Conservation (phyloP, 2,888 invertebrate species). For the Cordylochernes scorpioides region DNA sequence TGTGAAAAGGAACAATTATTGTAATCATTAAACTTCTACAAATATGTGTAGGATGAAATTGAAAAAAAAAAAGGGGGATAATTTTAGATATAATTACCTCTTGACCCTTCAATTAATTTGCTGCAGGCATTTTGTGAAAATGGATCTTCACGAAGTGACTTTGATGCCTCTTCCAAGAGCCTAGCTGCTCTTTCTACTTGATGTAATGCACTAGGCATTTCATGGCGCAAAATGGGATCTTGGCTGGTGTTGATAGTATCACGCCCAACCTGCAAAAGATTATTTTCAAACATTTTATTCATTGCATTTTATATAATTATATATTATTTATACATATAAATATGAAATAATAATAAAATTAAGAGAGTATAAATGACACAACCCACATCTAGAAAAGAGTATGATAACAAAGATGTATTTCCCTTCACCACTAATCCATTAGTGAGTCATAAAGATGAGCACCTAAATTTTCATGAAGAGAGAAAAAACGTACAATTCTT, state of each 20-base stretch:
- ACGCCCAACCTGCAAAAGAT: constrained; percentile 47
- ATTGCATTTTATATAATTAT: no score
- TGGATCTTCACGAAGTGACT: constrained; percentile 72
- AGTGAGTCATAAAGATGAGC: no score
- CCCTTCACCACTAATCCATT: no score
- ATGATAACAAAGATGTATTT: no score
- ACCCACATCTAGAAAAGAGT: no score
- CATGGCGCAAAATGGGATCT: constrained; percentile 76
- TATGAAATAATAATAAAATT: no score
- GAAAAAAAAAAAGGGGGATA: not conserved
- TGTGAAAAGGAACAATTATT: no score
- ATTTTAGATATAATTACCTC: constrained; percentile 25
- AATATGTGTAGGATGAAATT: not conserved
- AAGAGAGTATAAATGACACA: no score
- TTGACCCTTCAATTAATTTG: constrained; percentile 70
- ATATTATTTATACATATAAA: no score
- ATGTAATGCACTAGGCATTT: constrained; percentile 85
- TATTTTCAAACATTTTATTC: no score
- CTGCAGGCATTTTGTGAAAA: constrained; percentile 83
- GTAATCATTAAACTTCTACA: not conserved
- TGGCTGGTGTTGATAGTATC: constrained; percentile 95
- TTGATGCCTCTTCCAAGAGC: constrained; percentile 78
- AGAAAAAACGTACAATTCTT: no score
- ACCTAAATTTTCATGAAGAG: no score
- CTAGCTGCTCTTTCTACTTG: constrained; percentile 85